Evolutionary conservation across 2,797 vertebrate species (phyloP).

Genomic region (Bradypodion ventrale): DNA sequence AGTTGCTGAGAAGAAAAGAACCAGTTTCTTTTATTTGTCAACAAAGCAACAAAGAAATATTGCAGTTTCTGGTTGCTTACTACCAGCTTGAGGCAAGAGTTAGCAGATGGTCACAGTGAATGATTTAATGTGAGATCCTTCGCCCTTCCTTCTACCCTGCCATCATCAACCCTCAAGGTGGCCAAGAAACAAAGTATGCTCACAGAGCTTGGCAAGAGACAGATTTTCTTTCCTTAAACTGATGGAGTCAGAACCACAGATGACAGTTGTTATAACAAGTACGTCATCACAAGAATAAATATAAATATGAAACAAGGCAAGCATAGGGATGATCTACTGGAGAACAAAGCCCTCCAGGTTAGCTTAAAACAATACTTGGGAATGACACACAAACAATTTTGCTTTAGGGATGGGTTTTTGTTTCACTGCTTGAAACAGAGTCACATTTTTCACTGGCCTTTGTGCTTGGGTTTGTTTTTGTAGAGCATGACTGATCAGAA

Average conservation of each 20-base stretch:
- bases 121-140: conserved; percentile 37
- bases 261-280: conserved; percentile 33
- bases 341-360: conserved; percentile 33
- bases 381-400: conserved; percentile 3
- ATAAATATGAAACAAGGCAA: conserved; percentile 39
- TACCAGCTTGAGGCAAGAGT: conserved; percentile 3
- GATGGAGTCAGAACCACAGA: conserved; percentile 22
- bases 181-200: conserved; percentile 25
- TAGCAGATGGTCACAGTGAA: conserved; percentile 43
- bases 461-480: conserved; percentile 11
- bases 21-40: background rate
- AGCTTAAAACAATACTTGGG: background rate
- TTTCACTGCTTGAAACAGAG: conserved; percentile 23
- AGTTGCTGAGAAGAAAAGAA: background rate
- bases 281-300: conserved; percentile 35
- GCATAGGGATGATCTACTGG: background rate
- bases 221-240: background rate
- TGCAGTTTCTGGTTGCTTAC: conserved; percentile 41
- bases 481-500: background rate
- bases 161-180: conserved; percentile 23
- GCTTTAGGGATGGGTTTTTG: background rate
- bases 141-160: conserved; percentile 9
- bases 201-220: conserved; percentile 11
- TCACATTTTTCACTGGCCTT: background rate
- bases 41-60: conserved; percentile 14